A percentile compares a stretch with the other conserved stretches of the same genome.
Evolutionary conservation across 2,113 vertebrate species (phyloP).

Genomic region (Butorides virescens): DNA sequence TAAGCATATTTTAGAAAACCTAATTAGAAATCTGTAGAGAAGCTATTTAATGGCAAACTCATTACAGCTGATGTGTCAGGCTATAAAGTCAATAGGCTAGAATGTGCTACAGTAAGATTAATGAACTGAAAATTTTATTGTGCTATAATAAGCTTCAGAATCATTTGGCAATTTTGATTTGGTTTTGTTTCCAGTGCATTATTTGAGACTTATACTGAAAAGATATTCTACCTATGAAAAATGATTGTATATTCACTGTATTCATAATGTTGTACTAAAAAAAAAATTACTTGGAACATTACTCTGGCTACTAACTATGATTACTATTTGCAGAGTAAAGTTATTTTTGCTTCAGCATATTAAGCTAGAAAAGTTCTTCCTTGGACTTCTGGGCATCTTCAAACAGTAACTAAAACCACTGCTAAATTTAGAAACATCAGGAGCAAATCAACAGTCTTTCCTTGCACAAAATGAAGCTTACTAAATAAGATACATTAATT

Average conservation of each 20-base stretch:
- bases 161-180: not conserved
- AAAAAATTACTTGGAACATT: not conserved
- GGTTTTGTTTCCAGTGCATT: not conserved
- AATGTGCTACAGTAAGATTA: conserved; percentile 17
- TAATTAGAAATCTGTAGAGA: conserved; percentile 18
- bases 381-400: not conserved
- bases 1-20: conserved; percentile 29
- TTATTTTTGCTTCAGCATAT: not conserved
- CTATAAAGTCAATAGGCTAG: conserved; percentile 27
- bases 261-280: not conserved
- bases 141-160: not conserved
- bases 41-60: conserved; percentile 5
- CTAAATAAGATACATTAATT: not conserved
- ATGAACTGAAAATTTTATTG: conserved; percentile 21
- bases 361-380: not conserved
- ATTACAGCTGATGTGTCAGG: conserved; percentile 12
- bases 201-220: not conserved
- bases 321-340: not conserved
- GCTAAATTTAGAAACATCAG: not conserved
- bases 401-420: not conserved
- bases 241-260: not conserved
- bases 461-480: not conserved
- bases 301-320: not conserved
- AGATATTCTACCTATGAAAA: not conserved
- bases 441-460: not conserved